A percentile compares a stretch with the other conserved stretches of the same genome.
Evolutionary conservation across 1,140 invertebrate species (phyloP).

Genomic region (Papilio glaucus): DNA sequence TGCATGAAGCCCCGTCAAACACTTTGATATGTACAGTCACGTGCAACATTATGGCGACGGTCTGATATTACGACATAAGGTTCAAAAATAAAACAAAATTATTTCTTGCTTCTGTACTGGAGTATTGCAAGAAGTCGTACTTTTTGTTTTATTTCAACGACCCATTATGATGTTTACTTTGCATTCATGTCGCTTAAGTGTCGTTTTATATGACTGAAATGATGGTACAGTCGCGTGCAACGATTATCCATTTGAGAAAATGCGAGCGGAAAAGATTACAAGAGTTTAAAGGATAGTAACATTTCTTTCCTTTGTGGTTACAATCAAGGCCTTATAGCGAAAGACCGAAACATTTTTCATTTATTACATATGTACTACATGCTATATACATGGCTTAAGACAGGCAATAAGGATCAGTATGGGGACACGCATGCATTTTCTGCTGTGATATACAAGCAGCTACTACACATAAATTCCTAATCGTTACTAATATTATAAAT

Average conservation of each 20-base stretch:
- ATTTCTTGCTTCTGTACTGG: background rate
- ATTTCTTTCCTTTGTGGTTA: background rate
- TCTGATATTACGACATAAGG: conserved; percentile 3
- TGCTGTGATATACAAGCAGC: no score
- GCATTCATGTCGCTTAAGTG: conserved; percentile 26
- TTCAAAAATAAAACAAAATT: conserved; percentile 5
- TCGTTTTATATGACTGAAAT: background rate
- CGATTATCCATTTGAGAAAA: background rate
- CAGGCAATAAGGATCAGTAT: background rate
- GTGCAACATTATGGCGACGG: background rate
- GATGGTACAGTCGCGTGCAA: background rate
- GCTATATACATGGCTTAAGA: background rate
- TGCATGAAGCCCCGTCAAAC: conserved; percentile 24
- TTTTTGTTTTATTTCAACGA: conserved; percentile 25
- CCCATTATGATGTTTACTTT: conserved; percentile 25
- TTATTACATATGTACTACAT: background rate
- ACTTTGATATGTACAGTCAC: conserved; percentile 20
- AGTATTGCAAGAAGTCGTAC: background rate
- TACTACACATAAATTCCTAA: no score
- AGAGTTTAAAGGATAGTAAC: background rate
- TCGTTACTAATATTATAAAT: no score
- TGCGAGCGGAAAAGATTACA: background rate
- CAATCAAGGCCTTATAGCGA: background rate
- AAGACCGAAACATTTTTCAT: background rate
- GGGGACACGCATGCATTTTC: no score